Evolutionary conservation across 2,113 vertebrate genomes (phyloP).

Genomic region (Gadus macrocephalus): DNA sequence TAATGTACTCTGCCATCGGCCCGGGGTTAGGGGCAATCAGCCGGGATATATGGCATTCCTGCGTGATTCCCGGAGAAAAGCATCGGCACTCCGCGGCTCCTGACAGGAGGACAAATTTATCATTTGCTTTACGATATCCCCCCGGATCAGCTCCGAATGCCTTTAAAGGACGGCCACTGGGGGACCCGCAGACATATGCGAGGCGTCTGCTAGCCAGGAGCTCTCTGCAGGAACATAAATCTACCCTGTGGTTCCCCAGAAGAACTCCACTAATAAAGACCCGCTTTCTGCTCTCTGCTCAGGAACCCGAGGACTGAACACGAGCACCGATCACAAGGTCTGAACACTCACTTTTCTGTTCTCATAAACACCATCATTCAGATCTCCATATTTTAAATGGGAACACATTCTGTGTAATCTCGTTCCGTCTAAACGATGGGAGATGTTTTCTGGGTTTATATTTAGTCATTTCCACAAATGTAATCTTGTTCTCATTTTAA

Average conservation of each 20-base stretch:
- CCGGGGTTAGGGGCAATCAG: slow-evolving; percentile 59
- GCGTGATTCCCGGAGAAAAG: slow-evolving; percentile 60
- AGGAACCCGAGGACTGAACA: no score
- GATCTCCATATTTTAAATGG: no score
- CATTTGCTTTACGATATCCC: slow-evolving; percentile 72
- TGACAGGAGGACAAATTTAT: slow-evolving; percentile 73
- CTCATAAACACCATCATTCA: no score
- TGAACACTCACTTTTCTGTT: no score
- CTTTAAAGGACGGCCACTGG: slow-evolving; percentile 52
- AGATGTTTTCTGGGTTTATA: no score
- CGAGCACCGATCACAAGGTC: no score
- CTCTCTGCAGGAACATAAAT: slow-evolving; percentile 31
- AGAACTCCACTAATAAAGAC: no score
- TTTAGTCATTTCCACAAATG: no score
- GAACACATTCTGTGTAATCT: no score
- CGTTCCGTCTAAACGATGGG: no score
- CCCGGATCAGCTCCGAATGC: slow-evolving; percentile 70
- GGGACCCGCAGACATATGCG: slow-evolving; percentile 63
- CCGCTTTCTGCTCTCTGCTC: no score
- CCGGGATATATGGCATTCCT: slow-evolving; percentile 68
- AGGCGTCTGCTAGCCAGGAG: slow-evolving; percentile 56
- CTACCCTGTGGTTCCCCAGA: background rate
- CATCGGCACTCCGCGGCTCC: slow-evolving; percentile 50
- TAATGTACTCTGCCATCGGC: slow-evolving; percentile 58
- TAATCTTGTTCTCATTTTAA: no score